Conservation (phyloP, 2,113 vertebrate genomes). For the Copsychus sechellarum region DNA sequence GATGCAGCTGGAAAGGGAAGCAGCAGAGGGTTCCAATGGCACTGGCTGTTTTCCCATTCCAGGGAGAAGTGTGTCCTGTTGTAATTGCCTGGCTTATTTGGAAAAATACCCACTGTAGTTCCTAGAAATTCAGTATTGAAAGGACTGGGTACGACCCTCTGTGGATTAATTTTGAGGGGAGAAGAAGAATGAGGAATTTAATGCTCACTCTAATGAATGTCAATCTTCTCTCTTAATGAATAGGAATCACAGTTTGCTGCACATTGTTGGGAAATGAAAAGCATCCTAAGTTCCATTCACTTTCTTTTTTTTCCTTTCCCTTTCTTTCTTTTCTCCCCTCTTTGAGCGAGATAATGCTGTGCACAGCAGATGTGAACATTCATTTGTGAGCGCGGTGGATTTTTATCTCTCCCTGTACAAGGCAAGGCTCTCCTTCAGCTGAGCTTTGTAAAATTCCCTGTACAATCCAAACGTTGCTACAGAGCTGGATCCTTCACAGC, state of each 20-base stretch:
- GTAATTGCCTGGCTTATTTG: slow-evolving; percentile 42
- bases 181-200: slow-evolving; percentile 51
- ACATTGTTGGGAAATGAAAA: slow-evolving; percentile 50
- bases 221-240: slow-evolving; percentile 60
- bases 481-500: background rate
- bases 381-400: background rate
- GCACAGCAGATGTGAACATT: slow-evolving; percentile 21
- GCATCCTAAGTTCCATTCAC: slow-evolving; percentile 33
- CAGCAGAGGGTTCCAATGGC: background rate
- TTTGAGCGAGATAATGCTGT: background rate
- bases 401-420: slow-evolving; percentile 32
- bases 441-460: slow-evolving; percentile 10
- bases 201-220: slow-evolving; percentile 60
- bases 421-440: slow-evolving; percentile 24
- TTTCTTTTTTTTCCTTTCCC: background rate
- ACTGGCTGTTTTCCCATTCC: background rate
- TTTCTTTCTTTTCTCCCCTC: background rate
- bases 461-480: background rate
- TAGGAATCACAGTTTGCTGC: slow-evolving; percentile 61
- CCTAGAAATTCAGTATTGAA: slow-evolving; percentile 55
- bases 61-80: background rate
- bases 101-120: slow-evolving; percentile 22
- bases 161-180: slow-evolving; percentile 61
- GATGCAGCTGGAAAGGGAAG: background rate
- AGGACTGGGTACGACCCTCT: slow-evolving; percentile 41